These are phyloP conservation scores for Delphinus delphis DNA, from an alignment of 2,113 vertebrate species.

Conservation along the genomic window DNA sequence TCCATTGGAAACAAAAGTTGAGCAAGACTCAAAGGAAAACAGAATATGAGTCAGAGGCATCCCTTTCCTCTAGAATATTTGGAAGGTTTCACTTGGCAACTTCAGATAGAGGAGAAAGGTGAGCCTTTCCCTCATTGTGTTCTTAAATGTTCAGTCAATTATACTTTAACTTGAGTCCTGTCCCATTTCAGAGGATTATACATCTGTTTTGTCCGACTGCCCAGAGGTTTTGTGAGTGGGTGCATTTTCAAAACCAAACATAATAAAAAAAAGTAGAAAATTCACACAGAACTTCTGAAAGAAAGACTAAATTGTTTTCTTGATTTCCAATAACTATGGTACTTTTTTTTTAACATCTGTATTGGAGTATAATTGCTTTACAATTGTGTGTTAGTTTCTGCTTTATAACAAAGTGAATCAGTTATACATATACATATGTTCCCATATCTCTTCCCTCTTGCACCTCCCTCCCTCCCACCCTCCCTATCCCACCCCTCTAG, in stretches of 20 bases:
- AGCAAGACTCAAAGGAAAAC: conserved; percentile 30
- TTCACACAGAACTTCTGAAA: neutral
- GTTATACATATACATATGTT: no score
- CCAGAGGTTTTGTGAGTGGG: conserved; percentile 41
- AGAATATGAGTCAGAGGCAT: conserved; percentile 26
- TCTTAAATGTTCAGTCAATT: neutral
- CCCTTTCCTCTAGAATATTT: conserved; percentile 6
- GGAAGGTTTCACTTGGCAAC: conserved; percentile 36
- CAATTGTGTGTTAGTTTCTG: no score
- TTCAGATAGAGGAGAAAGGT: conserved; percentile 13
- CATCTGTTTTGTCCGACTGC: neutral
- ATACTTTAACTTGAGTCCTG: neutral
- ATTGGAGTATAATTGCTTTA: no score
- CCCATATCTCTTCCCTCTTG: no score
- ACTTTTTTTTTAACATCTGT: neutral
- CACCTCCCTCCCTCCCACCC: no score
- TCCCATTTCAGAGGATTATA: neutral
- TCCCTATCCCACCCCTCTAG: no score
- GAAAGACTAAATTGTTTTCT: neutral
- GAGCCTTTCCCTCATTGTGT: neutral
- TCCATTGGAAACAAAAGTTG: conserved; percentile 32
- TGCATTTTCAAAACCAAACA: conserved; percentile 43
- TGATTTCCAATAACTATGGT: neutral
- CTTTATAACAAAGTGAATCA: no score
- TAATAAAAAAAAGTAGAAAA: neutral